Conservation (phyloP, 2,888 invertebrate genomes). For the Leptinotarsa tumamoca region DNA sequence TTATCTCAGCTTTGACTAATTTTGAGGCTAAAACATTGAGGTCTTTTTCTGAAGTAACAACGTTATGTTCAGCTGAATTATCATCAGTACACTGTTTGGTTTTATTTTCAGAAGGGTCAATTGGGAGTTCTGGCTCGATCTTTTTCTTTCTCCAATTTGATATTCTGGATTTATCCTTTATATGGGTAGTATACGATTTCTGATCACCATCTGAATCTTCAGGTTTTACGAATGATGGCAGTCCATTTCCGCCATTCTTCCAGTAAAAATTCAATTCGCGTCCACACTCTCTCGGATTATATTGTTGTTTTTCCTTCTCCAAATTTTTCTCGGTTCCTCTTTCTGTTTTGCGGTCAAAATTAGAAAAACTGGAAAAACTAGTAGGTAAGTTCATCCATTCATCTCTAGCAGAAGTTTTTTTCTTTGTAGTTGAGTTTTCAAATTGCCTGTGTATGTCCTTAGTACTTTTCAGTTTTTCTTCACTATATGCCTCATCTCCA, state of each 20-base stretch:
- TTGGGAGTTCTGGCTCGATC: slow-evolving; percentile 26
- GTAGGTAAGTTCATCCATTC: slow-evolving; percentile 84
- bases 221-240: slow-evolving; percentile 74
- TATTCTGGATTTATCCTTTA: slow-evolving; percentile 1
- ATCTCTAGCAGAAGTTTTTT: slow-evolving; percentile 64
- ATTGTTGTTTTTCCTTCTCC: slow-evolving; percentile 71
- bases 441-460: background rate
- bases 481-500: background rate
- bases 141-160: slow-evolving; percentile 46
- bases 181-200: slow-evolving; percentile 26
- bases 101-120: background rate
- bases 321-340: slow-evolving; percentile 68
- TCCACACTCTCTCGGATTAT: slow-evolving; percentile 77
- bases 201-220: slow-evolving; percentile 62
- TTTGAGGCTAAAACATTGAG: slow-evolving; percentile 92
- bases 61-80: slow-evolving; percentile 22
- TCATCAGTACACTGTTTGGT: slow-evolving; percentile 4
- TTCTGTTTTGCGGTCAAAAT: slow-evolving; percentile 64
- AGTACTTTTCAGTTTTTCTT: background rate
- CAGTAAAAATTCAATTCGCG: slow-evolving; percentile 93
- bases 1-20: slow-evolving; percentile 93
- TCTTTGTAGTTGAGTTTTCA: background rate
- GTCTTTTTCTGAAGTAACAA: slow-evolving; percentile 74
- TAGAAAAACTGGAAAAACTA: slow-evolving; percentile 64
- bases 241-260: slow-evolving; percentile 88